Base-by-base conservation (phyloP, 2,888 invertebrate genomes). In the Liodrosophila aerea region DNA sequence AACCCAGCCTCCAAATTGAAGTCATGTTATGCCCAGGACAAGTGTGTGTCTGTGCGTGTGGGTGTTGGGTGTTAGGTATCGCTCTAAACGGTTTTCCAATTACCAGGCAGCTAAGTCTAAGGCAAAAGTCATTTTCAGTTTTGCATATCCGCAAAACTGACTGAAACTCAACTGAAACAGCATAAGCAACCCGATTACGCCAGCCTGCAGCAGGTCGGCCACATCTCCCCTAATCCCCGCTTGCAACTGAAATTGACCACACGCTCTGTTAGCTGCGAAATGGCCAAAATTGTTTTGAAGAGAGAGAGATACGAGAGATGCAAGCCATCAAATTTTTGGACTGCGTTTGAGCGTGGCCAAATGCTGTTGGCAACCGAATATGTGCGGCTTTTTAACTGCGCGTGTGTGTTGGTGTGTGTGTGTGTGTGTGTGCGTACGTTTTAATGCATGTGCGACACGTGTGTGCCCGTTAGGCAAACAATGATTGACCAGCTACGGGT, bases 71-170 rank as follows among this genome's bases (percentile, higher is more conserved):
- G 49, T 39, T 37, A 45, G 37, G n/a, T 16, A 16, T 18, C 29
- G 47, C 60, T 61, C 61, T 74, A 74, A 81, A 77, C 67, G 78
- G 51, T 75, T 82, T 84, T 75, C 67, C 82, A 81, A 80, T 82
- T 80, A 77, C 61, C 72, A 49, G 33, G 8, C 47, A 63, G 64
- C 66, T 58, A 51, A 71, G 56, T 53, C 56, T 37, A 49, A 36
- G 70, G 59, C 57, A 83, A 76, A 73, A 81, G 70, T 68, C 77
- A 84, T 81, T 84, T 81, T 80, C 73, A 67, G 73, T 65, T 82
- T 22, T 82, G 72, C 78, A 82, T 74, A 75, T 77, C 75, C 64
- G 64, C 58, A 71, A 63, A 50, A 22, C 22, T 22, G 22, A 46
- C 57, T 52, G 67, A 36, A 40, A 52, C 34, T 22, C 22, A 22